Conservation (phyloP, 2,797 vertebrate genomes). For the Danio jaintianensis region DNA sequence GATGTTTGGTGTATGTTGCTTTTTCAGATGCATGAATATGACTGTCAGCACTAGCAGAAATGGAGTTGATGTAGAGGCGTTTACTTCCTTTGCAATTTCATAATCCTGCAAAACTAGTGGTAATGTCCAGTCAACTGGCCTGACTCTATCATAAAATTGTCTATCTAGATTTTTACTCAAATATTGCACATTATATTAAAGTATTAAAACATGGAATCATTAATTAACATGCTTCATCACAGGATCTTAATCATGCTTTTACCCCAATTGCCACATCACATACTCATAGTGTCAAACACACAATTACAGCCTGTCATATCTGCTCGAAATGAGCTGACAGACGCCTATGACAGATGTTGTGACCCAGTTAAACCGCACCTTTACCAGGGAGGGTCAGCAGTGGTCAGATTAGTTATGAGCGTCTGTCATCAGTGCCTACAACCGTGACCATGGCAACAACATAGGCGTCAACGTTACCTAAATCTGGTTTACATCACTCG, state of each 20-base stretch:
- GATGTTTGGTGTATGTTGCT: no score
- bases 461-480: constrained; percentile 25
- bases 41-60: no score
- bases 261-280: not conserved
- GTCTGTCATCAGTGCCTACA: constrained; percentile 4
- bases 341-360: not conserved
- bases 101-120: no score
- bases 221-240: not conserved
- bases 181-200: no score
- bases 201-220: no score
- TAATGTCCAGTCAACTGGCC: no score
- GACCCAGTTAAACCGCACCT: not conserved
- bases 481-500: not conserved
- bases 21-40: no score
- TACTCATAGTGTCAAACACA: not conserved
- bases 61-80: no score
- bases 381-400: not conserved
- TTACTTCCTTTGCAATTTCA: no score
- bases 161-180: no score
- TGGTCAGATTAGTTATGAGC: constrained; percentile 19
- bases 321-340: not conserved
- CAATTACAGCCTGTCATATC: not conserved
- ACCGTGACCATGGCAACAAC: constrained; percentile 21
- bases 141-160: no score
- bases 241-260: not conserved